These are phyloP conservation scores for Euura lappo DNA, from an alignment of 1,140 invertebrate species.

Conservation along the genomic window DNA sequence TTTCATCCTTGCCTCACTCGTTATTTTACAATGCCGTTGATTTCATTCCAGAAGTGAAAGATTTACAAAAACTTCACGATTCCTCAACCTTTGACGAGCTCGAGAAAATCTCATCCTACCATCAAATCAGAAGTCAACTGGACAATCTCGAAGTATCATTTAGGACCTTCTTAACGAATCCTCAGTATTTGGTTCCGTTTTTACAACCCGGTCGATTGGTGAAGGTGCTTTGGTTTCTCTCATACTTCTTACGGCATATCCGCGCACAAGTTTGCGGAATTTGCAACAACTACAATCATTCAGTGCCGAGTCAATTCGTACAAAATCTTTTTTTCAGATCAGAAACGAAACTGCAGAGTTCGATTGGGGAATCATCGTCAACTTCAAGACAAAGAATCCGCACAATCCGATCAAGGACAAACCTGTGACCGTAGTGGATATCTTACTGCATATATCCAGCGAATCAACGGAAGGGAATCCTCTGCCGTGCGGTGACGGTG, in stretches of 20 bases:
- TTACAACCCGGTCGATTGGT: constrained; percentile 92
- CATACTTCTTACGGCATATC: constrained; percentile 15
- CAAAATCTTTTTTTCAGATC: constrained; percentile 63
- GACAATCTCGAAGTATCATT: constrained; percentile 77
- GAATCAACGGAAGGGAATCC: constrained; percentile 65
- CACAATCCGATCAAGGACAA: constrained; percentile 67
- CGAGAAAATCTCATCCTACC: constrained; percentile 81
- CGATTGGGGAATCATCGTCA: constrained; percentile 96
- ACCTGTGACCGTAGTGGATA: constrained; percentile 77
- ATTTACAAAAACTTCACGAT: constrained; percentile 72
- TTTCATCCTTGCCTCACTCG: constrained; percentile 29
- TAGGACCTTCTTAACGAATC: constrained; percentile 80
- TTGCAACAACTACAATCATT: too few species aligned
- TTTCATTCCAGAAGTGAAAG: constrained; percentile 70
- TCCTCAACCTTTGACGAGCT: constrained; percentile 74
- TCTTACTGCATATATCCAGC: constrained; percentile 78
- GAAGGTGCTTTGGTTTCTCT: constrained; percentile 67
- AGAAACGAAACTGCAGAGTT: constrained; percentile 87
- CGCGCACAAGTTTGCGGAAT: background rate
- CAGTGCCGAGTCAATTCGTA: too few species aligned
- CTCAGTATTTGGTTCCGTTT: constrained; percentile 91
- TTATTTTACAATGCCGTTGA: too few species aligned
- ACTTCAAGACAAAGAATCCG: constrained; percentile 80
- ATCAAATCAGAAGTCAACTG: constrained; percentile 83
- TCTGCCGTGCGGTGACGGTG: constrained; percentile 68